Evolutionary conservation across 2,113 vertebrate species (phyloP).

Genomic region (Atrichornis clamosus): DNA sequence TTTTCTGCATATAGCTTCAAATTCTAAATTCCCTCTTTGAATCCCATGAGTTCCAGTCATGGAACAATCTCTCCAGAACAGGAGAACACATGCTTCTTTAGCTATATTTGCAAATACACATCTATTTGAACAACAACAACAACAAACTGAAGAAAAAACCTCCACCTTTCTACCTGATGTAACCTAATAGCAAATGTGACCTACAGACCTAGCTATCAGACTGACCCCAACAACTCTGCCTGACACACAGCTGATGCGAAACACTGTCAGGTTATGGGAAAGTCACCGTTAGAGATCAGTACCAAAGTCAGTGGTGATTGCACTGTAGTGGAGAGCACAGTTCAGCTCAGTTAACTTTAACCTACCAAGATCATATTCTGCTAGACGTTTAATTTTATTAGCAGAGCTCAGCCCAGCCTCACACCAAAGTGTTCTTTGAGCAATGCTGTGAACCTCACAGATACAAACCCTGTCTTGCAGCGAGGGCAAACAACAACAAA

Average conservation of each 20-base stretch:
- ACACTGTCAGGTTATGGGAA: not conserved
- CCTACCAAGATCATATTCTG: not conserved
- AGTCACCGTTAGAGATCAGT: fast-evolving
- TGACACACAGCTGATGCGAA: not conserved
- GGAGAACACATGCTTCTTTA: not conserved
- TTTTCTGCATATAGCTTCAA: not conserved
- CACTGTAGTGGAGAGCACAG: not conserved
- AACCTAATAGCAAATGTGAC: not conserved
- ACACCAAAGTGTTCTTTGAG: not conserved
- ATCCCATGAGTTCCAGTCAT: not conserved
- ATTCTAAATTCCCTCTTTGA: not conserved
- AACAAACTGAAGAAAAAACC: fast-evolving
- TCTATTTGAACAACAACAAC: not conserved
- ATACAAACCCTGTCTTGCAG: not conserved
- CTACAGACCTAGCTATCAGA: not conserved
- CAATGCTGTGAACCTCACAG: not conserved
- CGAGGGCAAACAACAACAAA: not conserved
- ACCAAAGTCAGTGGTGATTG: not conserved
- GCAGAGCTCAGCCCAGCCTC: not conserved
- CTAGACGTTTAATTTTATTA: not conserved
- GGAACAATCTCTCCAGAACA: not conserved
- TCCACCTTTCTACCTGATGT: not conserved
- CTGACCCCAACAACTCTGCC: not conserved
- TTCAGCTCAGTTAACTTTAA: not conserved
- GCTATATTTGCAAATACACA: not conserved